A percentile compares a stretch with the other conserved stretches of the same genome.
Conservation (phyloP, 2,113 vertebrate species). For the Dunckerocampus dactyliophorus region DNA sequence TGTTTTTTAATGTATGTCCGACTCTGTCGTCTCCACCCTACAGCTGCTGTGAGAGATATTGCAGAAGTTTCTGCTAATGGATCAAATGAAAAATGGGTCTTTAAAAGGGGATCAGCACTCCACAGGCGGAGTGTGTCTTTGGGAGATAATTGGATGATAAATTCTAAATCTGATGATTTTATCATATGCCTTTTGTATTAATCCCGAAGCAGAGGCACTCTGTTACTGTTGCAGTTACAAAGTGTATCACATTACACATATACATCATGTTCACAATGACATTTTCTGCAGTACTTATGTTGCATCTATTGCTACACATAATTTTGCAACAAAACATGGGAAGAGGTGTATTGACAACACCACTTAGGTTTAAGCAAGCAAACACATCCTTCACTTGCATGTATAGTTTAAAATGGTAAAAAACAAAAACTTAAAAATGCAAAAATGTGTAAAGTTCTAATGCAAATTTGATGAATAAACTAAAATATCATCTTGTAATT, state of each 20-base stretch:
- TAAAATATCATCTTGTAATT: background rate
- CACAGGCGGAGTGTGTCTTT: slow-evolving; percentile 69
- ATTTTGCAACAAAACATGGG: background rate
- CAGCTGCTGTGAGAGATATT: slow-evolving; percentile 59
- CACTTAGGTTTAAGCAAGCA: background rate
- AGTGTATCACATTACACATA: slow-evolving; percentile 36
- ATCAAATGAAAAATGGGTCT: slow-evolving; percentile 74
- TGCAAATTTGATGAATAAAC: background rate
- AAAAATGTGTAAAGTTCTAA: too few species aligned
- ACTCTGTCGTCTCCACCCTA: slow-evolving; percentile 61
- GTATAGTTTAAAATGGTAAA: too few species aligned
- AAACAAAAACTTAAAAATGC: background rate
- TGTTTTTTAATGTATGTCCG: slow-evolving; percentile 70
- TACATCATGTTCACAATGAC: slow-evolving; percentile 32
- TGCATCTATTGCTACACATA: background rate
- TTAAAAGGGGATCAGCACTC: slow-evolving; percentile 52
- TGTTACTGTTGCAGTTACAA: slow-evolving; percentile 13
- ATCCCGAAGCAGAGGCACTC: slow-evolving; percentile 41
- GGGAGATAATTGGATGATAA: slow-evolving; percentile 63
- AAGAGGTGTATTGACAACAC: background rate
- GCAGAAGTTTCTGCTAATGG: slow-evolving; percentile 75
- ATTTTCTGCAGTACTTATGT: slow-evolving; percentile 5
- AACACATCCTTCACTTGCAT: background rate
- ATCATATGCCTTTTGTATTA: slow-evolving; percentile 54
- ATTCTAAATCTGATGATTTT: slow-evolving; percentile 54